phyloP scores from a whole-genome alignment of 2,113 vertebrate genomes.

The Dromiciops gliroides region DNA sequence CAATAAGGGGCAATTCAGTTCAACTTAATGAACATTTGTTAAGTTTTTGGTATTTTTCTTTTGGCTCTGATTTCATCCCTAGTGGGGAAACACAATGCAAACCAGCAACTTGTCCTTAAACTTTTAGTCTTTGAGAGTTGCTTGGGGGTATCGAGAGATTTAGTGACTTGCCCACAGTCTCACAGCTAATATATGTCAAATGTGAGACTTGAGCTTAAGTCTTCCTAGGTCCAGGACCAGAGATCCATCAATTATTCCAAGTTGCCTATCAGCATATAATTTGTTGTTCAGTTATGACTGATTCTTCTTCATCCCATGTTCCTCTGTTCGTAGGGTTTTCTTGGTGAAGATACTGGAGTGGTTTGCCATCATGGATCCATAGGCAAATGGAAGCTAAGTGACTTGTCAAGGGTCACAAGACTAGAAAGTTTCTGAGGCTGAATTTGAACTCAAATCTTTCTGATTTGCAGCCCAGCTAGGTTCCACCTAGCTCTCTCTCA shows the following conservation, averaged over 20 bases:
- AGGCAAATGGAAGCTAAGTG: not conserved
- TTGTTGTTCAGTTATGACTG: not conserved
- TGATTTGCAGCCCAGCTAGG: not conserved
- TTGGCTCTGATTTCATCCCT: not conserved
- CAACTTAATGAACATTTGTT: not conserved
- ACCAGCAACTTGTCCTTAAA: not conserved
- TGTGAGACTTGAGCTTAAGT: not conserved
- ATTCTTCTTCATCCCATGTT: too few relatives aligned
- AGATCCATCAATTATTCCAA: not conserved
- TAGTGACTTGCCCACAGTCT: not conserved
- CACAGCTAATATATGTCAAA: not conserved
- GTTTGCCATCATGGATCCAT: not conserved
- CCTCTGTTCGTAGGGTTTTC: too few relatives aligned
- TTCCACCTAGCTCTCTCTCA: not conserved
- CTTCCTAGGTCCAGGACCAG: not conserved
- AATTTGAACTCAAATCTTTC: not conserved
- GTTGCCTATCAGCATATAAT: not conserved
- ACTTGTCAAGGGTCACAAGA: not conserved
- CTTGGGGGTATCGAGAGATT: not conserved
- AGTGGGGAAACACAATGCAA: not conserved
- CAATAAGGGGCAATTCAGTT: not conserved
- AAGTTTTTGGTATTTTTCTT: not conserved
- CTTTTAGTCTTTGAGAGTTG: not conserved
- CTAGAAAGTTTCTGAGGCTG: not conserved
- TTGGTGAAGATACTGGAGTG: not conserved